Evolutionary conservation across 2,113 vertebrate genomes (phyloP), one percentile per base, ranked within the genome.

Genomic region (Panthera tigris): DNA sequence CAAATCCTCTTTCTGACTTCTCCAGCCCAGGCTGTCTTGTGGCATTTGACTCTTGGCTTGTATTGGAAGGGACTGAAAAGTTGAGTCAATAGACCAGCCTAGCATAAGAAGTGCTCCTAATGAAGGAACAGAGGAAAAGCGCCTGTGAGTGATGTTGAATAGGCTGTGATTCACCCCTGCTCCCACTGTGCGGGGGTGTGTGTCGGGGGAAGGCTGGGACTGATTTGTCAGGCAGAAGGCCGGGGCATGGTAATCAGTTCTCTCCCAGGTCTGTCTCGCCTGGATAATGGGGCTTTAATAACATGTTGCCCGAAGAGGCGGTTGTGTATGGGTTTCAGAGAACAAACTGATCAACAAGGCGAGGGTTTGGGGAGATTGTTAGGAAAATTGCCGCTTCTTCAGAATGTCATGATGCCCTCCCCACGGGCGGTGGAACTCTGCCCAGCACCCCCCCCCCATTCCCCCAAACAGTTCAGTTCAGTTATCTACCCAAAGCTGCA

Each of bases 251-350:
- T 97, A 98, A 98, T 98, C 98, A 98, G 94, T 88, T 95, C 96
- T 96, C 95, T 97, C 63, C 92, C 94, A 83, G 97, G 98, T 98
- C 45, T 1, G 96, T 98, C 98, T 97, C 95, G 90, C 98, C 97
- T 98, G 98, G 96, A 98, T 98, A 97, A 98, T 96, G 96, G 97
- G 97, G 90, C 97, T 97, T 96, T 98, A 98, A 98, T 98, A 98
- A 98, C 91, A 97, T 96, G 94, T 96, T 98, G 91, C 95, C 98
- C 97, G 41, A 82, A 98, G 97, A 98, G 96, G 98, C 98, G 95
- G 92, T 98, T 98, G 92, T 97, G 87, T 96, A 97, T 83, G 96
- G 97, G 96, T 69, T 94, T 89, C 52, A 85, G 63, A 95, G 94
- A 95, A 97, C 92, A 98, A 98, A 98, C 96, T 96, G 92, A 98